phyloP scores from a whole-genome alignment of 2,113 vertebrate species.

The Himantopus leucocephalus region DNA sequence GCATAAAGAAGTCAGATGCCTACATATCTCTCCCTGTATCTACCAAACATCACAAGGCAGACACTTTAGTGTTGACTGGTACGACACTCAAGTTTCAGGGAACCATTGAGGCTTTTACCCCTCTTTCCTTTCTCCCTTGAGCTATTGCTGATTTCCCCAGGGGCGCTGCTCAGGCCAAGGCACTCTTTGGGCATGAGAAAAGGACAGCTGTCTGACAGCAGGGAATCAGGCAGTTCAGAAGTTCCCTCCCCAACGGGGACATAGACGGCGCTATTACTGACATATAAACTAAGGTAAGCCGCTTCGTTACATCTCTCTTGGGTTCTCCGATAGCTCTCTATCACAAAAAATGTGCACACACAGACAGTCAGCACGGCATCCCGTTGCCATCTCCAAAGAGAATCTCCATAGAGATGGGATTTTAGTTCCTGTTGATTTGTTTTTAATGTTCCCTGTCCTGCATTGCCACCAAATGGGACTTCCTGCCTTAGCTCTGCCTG shows the following conservation, averaged over 20 bases:
- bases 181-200: background rate
- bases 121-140: background rate
- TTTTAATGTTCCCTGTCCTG: background rate
- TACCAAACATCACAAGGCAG: background rate
- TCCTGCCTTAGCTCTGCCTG: background rate
- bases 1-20: background rate
- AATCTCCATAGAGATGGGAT: constrained; percentile 13
- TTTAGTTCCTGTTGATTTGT: constrained; percentile 12
- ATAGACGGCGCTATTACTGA: background rate
- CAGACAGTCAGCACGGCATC: background rate
- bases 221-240: background rate
- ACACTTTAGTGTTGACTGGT: background rate
- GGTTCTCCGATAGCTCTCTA: background rate
- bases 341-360: background rate
- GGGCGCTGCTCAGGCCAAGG: background rate
- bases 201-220: background rate
- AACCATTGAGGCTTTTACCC: background rate
- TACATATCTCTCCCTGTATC: background rate
- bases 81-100: background rate
- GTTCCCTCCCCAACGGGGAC: background rate
- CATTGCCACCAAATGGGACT: background rate
- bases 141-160: background rate
- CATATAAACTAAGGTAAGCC: background rate
- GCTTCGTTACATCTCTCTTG: background rate
- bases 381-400: background rate